Base-by-base conservation (phyloP, 2,888 invertebrate genomes). In the Petrolisthes cinctipes region DNA sequence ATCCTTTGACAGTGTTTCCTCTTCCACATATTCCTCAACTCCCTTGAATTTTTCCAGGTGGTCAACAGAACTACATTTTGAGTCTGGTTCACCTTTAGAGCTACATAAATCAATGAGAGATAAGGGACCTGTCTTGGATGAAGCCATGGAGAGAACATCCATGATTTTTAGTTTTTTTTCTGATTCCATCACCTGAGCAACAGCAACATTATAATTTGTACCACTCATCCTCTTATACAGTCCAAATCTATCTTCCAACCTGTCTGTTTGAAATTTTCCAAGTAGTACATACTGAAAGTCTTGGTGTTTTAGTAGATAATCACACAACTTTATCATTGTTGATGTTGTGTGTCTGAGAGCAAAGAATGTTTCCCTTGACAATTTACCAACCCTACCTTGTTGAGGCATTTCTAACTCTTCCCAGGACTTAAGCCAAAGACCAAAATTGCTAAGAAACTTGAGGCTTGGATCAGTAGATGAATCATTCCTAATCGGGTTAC, bases 131-230 rank as follows among this genome's bases (percentile, higher is more conserved):
- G 23, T 79, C 79, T 79, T 85, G 6, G 66, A 14, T n/a, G 1
- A 5, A 78, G 79, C 79, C 66, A 85, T 85, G 79, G 79, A 85
- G 9, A 79, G 85, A 85, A 79, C 57, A 85, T 61, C 79, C 57
- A 85, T 79, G 37, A 85, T 53, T 17, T 85, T 85, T n/a, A 85
- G 61, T 37, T 85, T 85, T 17, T 79, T 85, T 85, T 85, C 85
- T n/a, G 79, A 85, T 85, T 85, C 85, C 76, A 56, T 84, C 20
- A 84, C 84, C n/a, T 84, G 53, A 73, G 75, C 84, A 23, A 76
- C 75, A 84, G 61, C 75, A 23, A 85, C 85, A 85, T 79, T 85
- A 57, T 85, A 78, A 78, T 85, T 79, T 51, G 61, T 51, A 56
- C 85, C 85, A 85, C 85, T 85, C 79, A 79, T 61, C 79, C 53